Conservation (phyloP, 2,888 invertebrate genomes). For the Eristalinus sepulchralis region DNA sequence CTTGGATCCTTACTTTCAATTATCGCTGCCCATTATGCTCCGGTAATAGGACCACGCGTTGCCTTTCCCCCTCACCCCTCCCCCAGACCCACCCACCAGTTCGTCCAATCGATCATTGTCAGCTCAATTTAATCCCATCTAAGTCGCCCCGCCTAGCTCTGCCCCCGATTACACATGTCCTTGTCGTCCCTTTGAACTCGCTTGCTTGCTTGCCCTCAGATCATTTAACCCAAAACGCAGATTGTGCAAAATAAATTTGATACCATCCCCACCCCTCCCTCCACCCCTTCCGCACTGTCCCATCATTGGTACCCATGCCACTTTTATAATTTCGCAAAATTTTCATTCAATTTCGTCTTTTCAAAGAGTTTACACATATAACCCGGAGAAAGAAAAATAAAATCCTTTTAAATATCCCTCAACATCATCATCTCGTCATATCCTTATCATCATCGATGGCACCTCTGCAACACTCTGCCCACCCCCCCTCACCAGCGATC, state of each 20-base stretch:
- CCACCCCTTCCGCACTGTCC: not conserved
- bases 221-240: slow-evolving; percentile 50
- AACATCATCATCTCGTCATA: slow-evolving; percentile 55
- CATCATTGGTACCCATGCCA: not conserved
- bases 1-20: slow-evolving; percentile 17
- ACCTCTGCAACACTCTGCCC: not conserved
- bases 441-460: slow-evolving; percentile 13
- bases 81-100: not conserved
- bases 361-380: slow-evolving; percentile 27
- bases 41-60: slow-evolving; percentile 6
- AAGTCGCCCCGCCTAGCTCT: not conserved
- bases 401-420: slow-evolving; percentile 52
- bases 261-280: not conserved
- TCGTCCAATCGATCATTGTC: slow-evolving; percentile 62
- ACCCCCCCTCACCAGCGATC: not conserved
- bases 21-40: slow-evolving; percentile 14
- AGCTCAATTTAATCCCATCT: slow-evolving; percentile 38
- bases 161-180: slow-evolving; percentile 16
- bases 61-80: not conserved
- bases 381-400: not conserved
- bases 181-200: slow-evolving; percentile 23
- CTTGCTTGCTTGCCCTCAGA: slow-evolving; percentile 35
- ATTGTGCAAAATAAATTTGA: slow-evolving; percentile 46
- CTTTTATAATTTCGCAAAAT: slow-evolving; percentile 54
- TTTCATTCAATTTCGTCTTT: slow-evolving; percentile 66